Evolutionary conservation across 2,888 invertebrate species (phyloP), one percentile per base, ranked within the genome.

Genomic region (Lathronympha strigana): DNA sequence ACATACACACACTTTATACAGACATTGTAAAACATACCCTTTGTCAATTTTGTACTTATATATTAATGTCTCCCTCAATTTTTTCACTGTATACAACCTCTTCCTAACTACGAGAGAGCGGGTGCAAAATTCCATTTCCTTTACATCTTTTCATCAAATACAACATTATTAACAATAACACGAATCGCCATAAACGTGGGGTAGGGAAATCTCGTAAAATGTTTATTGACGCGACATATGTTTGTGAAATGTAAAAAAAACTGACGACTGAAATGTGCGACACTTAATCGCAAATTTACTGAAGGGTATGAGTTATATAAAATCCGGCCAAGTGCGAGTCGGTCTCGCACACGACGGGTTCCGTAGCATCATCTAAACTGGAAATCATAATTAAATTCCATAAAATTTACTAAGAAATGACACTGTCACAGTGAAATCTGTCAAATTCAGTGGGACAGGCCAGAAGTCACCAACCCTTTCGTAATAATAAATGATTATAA

Each of bases 181-280:
- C 33, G 33, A 53, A 58, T 64, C 36, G 58, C 51, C 45, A 53
- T 51, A 64, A 43, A 64, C 49, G 58, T 11, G 64, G 71, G 70
- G 70, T 64, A 53, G 64, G 72, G 72, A 76, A 79, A 77, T 76
- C 76, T 82, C 85, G 83, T 85, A 84, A 85, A 86, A 82, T 74
- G 76, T 86, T 86, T 85, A 86, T 80, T 78, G 76, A 78, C 63
- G 54, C 77, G 71, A 78, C 86, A 86, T 84, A 83, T 86, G 85
- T 83, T 83, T 83, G 82, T 81, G 83, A 84, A 85, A 82, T 81
- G 82, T 80, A 64, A 51, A 64, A 62, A 63, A 64, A 40, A 51
- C 58, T 60, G 23, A 45, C 36, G 15, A 4, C 51, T 63, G 25
- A 51, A 64, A 53, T 60, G 40, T 50, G 28, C 45, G 64, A 28